Evolutionary conservation across 2,888 invertebrate species (phyloP).

Genomic region (Drosophila barbarae): DNA sequence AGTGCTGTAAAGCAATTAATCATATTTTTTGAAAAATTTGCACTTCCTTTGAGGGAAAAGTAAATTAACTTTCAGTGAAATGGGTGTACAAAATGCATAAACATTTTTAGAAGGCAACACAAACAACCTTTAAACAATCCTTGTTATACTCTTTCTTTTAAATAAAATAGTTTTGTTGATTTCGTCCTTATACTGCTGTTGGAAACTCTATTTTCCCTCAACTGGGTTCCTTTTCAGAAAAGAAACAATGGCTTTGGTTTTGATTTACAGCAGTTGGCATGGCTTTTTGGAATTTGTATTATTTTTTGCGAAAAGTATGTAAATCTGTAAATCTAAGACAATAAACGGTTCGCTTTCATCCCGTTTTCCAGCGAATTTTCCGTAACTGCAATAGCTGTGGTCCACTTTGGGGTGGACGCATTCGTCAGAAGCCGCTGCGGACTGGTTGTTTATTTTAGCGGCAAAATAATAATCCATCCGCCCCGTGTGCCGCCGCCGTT

Average conservation of each 20-base stretch:
- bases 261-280: not conserved
- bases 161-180: not conserved
- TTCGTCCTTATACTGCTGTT: not conserved
- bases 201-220: not conserved
- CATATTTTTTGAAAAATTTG: not conserved
- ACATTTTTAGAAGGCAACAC: too few species aligned
- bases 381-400: not conserved
- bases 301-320: too few species aligned
- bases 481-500: conserved; percentile 14
- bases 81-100: not conserved
- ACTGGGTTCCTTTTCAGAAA: not conserved
- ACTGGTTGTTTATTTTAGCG: conserved; percentile 37
- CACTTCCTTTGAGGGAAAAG: not conserved
- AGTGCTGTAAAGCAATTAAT: not conserved
- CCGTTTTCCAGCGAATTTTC: not conserved
- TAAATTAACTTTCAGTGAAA: not conserved
- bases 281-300: not conserved
- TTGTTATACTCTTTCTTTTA: too few species aligned
- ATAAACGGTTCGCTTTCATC: not conserved
- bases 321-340: not conserved
- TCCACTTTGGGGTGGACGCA: not conserved
- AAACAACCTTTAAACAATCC: too few species aligned
- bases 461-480: conserved; percentile 51
- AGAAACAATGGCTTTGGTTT: not conserved
- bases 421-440: conserved; percentile 10